Conservation (phyloP, 2,888 invertebrate genomes). For the Anthrax anthrax region DNA sequence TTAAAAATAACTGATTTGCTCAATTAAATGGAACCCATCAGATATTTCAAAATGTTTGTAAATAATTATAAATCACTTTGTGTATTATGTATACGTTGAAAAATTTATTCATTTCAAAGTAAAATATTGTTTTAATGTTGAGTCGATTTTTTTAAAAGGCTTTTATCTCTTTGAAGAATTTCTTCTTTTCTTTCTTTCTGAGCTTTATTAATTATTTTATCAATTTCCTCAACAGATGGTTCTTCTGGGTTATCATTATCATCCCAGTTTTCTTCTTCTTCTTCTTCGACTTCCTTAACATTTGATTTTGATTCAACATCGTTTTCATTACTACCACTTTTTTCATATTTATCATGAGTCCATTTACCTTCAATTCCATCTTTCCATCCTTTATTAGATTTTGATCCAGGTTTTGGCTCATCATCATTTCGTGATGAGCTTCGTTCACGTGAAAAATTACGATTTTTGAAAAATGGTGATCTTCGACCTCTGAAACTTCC, state of each 20-base stretch:
- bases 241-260: conserved; percentile 10
- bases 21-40: no score
- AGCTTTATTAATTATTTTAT: conserved; percentile 40
- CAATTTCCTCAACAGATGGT: conserved; percentile 39
- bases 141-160: conserved; percentile 30
- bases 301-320: conserved; percentile 40
- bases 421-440: conserved; percentile 2
- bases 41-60: no score
- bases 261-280: conserved; percentile 36
- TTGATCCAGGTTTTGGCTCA: not conserved
- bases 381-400: not conserved
- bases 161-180: conserved; percentile 39
- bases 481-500: conserved; percentile 16
- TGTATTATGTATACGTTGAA: no score
- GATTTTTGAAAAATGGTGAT: conserved; percentile 15
- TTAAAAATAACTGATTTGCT: no score
- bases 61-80: no score
- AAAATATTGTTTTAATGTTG: no score
- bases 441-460: not conserved
- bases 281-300: no score
- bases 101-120: no score
- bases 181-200: conserved; percentile 44
- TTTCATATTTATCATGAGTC: conserved; percentile 37
- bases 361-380: conserved; percentile 34
- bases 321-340: conserved; percentile 34